Evolutionary conservation across 2,888 invertebrate genomes (phyloP), one percentile per base, ranked within the genome.

Genomic region (Hemicrepidius hirtus): DNA sequence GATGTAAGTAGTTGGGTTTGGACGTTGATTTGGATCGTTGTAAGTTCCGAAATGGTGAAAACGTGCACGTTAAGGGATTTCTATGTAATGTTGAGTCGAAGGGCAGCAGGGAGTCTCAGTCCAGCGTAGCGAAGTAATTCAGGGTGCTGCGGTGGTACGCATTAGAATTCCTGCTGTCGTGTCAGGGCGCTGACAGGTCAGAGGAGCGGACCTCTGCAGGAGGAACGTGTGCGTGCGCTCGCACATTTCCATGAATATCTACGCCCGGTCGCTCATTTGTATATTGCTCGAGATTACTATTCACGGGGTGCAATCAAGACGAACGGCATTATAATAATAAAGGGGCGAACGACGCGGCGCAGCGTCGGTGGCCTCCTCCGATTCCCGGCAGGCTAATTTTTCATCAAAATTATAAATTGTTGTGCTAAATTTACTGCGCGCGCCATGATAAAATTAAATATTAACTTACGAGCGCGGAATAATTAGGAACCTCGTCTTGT

Each of bases 321-420:
- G 73, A 73, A 73, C 73, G 69, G 69, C 65, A 65, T 69, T 69
- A 70, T 74, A 76, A 77, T 76, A 76, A 71, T 74, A 71, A 70
- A 71, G 73, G 59, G 67, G 37, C 49, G 57, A 44, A 40, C 3
- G 24, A 5, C 24, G 24, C 24, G 24, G 24, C 24, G 24, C 3
- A 24, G 24, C 24, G 24, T 59, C 68, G 65, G 50, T 71, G 66
- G 62, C 73, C 59, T 68, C 55, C 75, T 46, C 63, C 78, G 74
- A 77, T 75, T 79, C 80, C 80, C 80, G 66, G 71, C 75, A 75
- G 80, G 75, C 79, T 82, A 82, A 83, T 82, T 82, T 83, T 82
- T 83, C 83, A 82, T 82, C 80, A 79, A 81, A 83, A 82, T 82
- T 81, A 82, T 83, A 82, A 82, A 82, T 82, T 82, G 82, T 82